Evolutionary conservation across 2,113 vertebrate species (phyloP), one percentile per base, ranked within the genome.

Genomic region (Delphinus delphis): DNA sequence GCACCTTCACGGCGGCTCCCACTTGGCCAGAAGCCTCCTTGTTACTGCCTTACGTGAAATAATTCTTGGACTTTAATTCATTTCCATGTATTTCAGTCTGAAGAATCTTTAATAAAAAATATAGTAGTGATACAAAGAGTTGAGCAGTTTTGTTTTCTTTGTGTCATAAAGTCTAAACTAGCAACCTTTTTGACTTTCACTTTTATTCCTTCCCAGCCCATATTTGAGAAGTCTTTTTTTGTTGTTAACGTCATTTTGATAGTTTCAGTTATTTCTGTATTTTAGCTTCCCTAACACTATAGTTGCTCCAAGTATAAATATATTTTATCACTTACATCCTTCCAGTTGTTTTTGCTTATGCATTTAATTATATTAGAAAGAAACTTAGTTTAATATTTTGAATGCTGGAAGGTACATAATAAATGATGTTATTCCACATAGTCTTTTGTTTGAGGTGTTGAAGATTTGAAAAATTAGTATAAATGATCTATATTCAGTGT

Each of bases 371-470:
- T 47, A 80, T 89, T 67, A 55, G 44, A 85, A 82, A 12, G 13
- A 93, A 73, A n/a, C 76, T 88, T n/a, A 70, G 90, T 80, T 89
- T 86, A 82, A 79, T 96, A 70, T 92, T 96, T 93, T 70, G 70
- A 68, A 55, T 94, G 65, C 90, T 85, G n/a, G 36, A 70, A 96
- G 70, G 50, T 82, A 53, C 68, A 60, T 91, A 88, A 88, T 88
- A 88, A 92, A 50, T 82, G 38, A 83, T 74, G 41, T 73, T 77
- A 82, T 77, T 93, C 70, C 13, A 13, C 18, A 11, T 77, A 25
- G 50, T 84, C 79, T 94, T 96, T 92, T 93, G 50, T 96, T 90
- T 63, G 67, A 88, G 31, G 60, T 94, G 44, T n/a, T 76, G 18
- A 88, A 82, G 76, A 86, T 91, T 87, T 91, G 71, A 85, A 94